phyloP scores from a whole-genome alignment of 2,888 invertebrate genomes.

The Pammene aurita region DNA sequence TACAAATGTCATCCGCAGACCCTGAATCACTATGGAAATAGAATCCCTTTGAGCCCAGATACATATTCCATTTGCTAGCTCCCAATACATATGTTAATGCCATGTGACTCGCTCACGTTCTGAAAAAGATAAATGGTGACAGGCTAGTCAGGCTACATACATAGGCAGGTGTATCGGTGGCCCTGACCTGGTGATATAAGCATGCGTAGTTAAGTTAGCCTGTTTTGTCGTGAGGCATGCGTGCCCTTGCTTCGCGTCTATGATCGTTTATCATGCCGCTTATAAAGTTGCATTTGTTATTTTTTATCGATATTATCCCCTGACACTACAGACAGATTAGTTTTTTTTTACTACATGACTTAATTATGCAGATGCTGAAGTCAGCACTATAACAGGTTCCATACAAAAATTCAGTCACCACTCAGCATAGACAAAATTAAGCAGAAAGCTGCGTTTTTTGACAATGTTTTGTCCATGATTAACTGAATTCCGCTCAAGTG shows the following conservation, averaged over 20 bases:
- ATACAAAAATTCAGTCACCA: too few relatives aligned
- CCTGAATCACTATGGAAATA: slow-evolving; percentile 34
- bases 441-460: too few relatives aligned
- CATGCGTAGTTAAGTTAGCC: slow-evolving; percentile 17
- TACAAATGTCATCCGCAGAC: slow-evolving; percentile 31
- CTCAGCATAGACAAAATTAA: too few relatives aligned
- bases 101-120: slow-evolving; percentile 36
- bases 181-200: slow-evolving; percentile 35
- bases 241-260: slow-evolving; percentile 29
- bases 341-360: too few relatives aligned
- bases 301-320: background rate
- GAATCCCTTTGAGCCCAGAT: slow-evolving; percentile 33
- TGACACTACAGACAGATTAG: background rate
- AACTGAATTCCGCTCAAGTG: too few relatives aligned
- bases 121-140: slow-evolving; percentile 31
- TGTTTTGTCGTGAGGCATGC: slow-evolving; percentile 20
- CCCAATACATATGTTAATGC: slow-evolving; percentile 34
- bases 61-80: slow-evolving; percentile 27
- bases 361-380: too few relatives aligned
- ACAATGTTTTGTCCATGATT: too few relatives aligned
- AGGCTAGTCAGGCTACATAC: slow-evolving; percentile 19
- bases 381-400: too few relatives aligned
- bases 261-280: slow-evolving; percentile 22
- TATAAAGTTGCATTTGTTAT: background rate
- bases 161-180: slow-evolving; percentile 25